phyloP scores from a whole-genome alignment of 2,888 invertebrate species.

The Seira ritae region DNA sequence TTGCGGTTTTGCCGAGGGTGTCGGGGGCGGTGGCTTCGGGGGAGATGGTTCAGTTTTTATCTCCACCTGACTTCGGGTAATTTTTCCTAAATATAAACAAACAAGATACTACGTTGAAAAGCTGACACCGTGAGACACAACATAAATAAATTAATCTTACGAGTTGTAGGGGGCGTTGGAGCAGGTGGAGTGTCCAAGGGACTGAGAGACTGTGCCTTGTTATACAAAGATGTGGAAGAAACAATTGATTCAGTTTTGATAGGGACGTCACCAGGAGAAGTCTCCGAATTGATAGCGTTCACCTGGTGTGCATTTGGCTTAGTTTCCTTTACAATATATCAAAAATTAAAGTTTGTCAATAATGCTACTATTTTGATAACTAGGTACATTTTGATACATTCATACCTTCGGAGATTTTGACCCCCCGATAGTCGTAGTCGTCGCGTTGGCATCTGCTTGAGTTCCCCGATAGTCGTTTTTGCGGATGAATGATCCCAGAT shows the following conservation, averaged over 20 bases:
- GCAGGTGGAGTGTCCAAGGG: conserved; percentile 58
- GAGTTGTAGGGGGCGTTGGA: conserved; percentile 28
- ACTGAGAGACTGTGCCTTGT: conserved; percentile 68
- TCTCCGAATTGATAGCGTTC: conserved; percentile 62
- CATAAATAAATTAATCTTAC: conserved; percentile 27
- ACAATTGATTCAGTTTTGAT: conserved; percentile 67
- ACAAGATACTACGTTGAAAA: too few species aligned
- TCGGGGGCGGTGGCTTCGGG: conserved; percentile 59
- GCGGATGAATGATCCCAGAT: conserved; percentile 66
- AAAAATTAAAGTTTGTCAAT: not conserved
- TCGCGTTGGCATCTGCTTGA: conserved; percentile 30
- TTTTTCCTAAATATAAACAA: conserved; percentile 45
- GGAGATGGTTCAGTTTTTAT: conserved; percentile 59
- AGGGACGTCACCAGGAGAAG: conserved; percentile 62
- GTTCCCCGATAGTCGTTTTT: conserved; percentile 54
- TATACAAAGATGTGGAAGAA: conserved; percentile 69
- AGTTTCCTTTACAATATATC: conserved; percentile 53
- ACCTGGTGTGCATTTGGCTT: conserved; percentile 64
- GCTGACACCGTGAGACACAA: too few species aligned
- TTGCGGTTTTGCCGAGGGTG: conserved; percentile 64
- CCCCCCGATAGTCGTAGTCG: conserved; percentile 51
- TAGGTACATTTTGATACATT: not conserved
- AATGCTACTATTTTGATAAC: not conserved
- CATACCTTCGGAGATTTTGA: conserved; percentile 69
- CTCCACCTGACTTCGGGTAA: conserved; percentile 55